phyloP scores from a whole-genome alignment of 2,113 vertebrate genomes.

The Solea solea region DNA sequence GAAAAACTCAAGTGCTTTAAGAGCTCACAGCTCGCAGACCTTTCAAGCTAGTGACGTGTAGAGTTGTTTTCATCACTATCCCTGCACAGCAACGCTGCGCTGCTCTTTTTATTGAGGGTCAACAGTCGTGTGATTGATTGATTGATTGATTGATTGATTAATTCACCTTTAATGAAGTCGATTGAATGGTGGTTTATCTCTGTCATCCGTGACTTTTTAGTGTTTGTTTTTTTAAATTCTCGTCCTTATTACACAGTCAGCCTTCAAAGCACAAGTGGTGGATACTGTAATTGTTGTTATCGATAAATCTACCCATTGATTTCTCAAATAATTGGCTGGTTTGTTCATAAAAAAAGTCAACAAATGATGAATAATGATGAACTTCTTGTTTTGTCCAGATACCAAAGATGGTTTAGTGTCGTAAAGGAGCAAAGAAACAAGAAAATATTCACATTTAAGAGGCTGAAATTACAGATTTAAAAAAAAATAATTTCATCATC shows the following conservation, averaged over 20 bases:
- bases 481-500: no score
- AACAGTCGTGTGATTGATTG: neutral
- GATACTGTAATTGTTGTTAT: neutral
- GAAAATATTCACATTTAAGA: neutral
- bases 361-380: neutral
- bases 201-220: constrained; percentile 7
- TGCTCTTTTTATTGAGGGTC: constrained; percentile 10
- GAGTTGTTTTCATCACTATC: constrained; percentile 5
- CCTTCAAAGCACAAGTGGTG: constrained; percentile 7
- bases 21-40: constrained; percentile 23
- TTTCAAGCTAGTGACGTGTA: constrained; percentile 10
- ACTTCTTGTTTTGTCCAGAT: neutral
- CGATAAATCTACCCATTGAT: no score
- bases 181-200: neutral
- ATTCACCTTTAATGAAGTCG: neutral
- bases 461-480: neutral
- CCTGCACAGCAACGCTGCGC: neutral
- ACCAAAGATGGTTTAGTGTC: neutral
- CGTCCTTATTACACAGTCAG: neutral
- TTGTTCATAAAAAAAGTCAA: neutral
- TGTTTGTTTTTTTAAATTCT: neutral
- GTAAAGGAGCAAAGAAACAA: neutral
- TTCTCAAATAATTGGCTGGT: no score
- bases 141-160: neutral
- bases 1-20: constrained; percentile 42